Percentiles rank a stretch among this genome's conserved stretches.
These are phyloP conservation scores for Umimayanthus kanabou DNA, from an alignment of 92 coral and sea anemone genomes.

Conservation along the genomic window DNA sequence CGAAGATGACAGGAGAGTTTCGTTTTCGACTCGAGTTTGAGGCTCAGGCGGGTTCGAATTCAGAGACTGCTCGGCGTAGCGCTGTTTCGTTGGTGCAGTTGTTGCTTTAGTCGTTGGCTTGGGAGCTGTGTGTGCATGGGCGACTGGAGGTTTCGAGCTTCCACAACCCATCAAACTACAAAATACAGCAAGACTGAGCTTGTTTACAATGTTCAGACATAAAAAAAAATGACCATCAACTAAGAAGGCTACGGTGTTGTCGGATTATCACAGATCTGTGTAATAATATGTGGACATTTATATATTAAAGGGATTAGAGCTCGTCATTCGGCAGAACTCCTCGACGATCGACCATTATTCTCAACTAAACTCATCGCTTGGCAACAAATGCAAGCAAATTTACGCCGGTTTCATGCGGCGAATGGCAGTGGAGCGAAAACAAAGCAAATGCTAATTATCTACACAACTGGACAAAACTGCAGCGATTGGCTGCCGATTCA, in stretches of 20 bases:
- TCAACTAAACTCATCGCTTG: conserved; percentile 1
- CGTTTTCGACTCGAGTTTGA: neutral
- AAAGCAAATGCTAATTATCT: neutral
- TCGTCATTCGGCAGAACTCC: neutral
- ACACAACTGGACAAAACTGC: neutral
- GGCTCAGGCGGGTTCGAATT: neutral
- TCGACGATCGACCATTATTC: neutral
- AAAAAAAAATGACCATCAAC: neutral
- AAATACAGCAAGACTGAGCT: neutral
- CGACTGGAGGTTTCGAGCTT: conserved; percentile 77
- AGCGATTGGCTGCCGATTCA: neutral
- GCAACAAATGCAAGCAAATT: neutral
- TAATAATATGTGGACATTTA: neutral
- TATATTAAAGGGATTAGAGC: neutral
- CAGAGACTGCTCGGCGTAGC: neutral
- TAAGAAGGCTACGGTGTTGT: neutral
- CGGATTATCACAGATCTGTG: neutral
- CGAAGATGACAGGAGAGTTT: neutral
- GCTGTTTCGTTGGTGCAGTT: neutral
- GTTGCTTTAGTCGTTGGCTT: conserved; percentile 18
- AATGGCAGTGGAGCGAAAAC: neutral
- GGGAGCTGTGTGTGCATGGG: conserved; percentile 52
- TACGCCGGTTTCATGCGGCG: neutral
- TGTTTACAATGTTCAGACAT: neutral
- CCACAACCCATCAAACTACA: conserved; percentile 96